Evolutionary conservation across 2,888 invertebrate genomes (phyloP).

Genomic region (Parnassius glacialis): DNA sequence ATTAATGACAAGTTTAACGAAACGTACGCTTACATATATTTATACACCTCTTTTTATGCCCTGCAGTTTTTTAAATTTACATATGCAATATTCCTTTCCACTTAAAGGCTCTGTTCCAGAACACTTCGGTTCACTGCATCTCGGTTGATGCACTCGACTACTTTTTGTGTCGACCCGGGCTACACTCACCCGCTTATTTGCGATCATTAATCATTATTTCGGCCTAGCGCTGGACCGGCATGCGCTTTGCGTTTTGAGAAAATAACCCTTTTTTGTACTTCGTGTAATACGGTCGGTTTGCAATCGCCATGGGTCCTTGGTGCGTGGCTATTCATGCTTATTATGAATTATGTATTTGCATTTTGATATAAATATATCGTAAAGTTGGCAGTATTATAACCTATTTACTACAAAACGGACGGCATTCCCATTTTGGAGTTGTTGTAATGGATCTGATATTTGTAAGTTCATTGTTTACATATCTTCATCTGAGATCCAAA

Average conservation of each 20-base stretch:
- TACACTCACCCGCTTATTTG: conserved; percentile 78
- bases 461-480: too few species aligned
- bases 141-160: conserved; percentile 45
- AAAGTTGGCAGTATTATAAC: not conserved
- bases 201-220: conserved; percentile 81
- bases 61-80: conserved; percentile 6
- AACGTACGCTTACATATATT: conserved; percentile 1
- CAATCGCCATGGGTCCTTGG: conserved; percentile 42
- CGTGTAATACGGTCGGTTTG: conserved; percentile 47
- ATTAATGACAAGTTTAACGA: not conserved
- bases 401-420: too few species aligned
- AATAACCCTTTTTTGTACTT: conserved; percentile 76
- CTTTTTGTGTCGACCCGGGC: conserved; percentile 61
- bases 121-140: conserved; percentile 61
- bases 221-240: conserved; percentile 61
- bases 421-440: too few species aligned
- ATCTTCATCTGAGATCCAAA: too few species aligned
- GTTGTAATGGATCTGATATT: too few species aligned
- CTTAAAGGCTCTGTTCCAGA: conserved; percentile 20
- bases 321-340: conserved; percentile 43
- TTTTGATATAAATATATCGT: conserved; percentile 1
- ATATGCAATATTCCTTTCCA: conserved; percentile 18
- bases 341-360: conserved; percentile 22
- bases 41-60: not conserved
- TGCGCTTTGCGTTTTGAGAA: conserved; percentile 70